Evolutionary conservation across 2,888 invertebrate genomes (phyloP), one percentile per base, ranked within the genome.

Genomic region (Hartigia nigra): DNA sequence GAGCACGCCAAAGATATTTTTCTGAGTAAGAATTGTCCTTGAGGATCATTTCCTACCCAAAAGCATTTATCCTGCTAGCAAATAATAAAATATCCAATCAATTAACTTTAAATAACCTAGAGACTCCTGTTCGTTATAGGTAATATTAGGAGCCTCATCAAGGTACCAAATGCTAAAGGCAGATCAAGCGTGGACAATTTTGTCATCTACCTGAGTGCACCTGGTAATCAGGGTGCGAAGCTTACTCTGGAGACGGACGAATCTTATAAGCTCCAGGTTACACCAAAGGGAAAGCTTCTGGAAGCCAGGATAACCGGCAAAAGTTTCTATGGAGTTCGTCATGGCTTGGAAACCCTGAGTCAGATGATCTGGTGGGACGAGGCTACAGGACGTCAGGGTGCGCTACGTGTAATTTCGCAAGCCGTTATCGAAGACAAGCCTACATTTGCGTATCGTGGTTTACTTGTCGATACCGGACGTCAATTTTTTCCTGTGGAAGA

Each of bases 401-500:
- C 94, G 4, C 91, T 96, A 76, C 93, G 95, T 69, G 93, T 94
- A 12, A 91, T 96, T 0, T 94, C 95, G 81, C 95, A 94, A 55
- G 95, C 95, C 0, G 92, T 93, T 3, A 93, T 96, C 0, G 93
- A 94, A 77, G 98, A 99, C 91, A 94, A 94, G 35, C 99, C 99
- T 0, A 93, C 94, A 70, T 96, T 95, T 88, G 88, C 93, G 0
- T 98, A 97, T 91, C 94, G 99, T 70, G 98, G 98, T 5, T 91
- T 99, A 1, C 94, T 98, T 91, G 92, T 99, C 76, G 99, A 99
- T 89, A 98, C 98, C 0, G 96, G 98, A 0, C 93, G 99, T 34
- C 98, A 98, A 91, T 99, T 95, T 91, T 95, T 98, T 88, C 95
- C 96, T 0, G 93, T 97, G 3, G 93, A 93, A 12, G 94, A 95